Base-by-base conservation (phyloP, 35 echinoderm and acorn worm species). In the Ophiothrix spiculata region DNA sequence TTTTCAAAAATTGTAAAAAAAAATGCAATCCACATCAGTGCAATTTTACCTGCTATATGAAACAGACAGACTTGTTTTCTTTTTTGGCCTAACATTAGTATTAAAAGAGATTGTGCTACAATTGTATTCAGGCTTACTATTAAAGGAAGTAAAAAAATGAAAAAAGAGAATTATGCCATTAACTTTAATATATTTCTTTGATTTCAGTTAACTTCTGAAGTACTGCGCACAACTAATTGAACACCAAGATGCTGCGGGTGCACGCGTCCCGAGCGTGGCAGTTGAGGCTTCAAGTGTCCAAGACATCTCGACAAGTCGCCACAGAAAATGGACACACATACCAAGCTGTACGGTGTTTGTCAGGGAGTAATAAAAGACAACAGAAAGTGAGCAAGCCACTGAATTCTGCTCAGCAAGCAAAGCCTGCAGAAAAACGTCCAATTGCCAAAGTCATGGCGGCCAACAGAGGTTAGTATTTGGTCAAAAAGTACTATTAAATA, bases 391-490 rank as follows among this genome's bases (percentile, higher is more conserved):
- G 37, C 77, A 84, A 79, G 87, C 78, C 32, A 81, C 54, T 39
- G 75, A 82, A 25, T 80, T 69, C 75, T 74, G 83, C 1, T 86
- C 82, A 25, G 81, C 75, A 28, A 23, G 60, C 29, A 85, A 29
- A 14, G 38, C 56, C n/a, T 84, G 11, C 83, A 77, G 45, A 90
- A 17, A 89, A 75, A 29, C 40, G 56, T 31, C 56, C 56, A 77
- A 94, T 94, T 80, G 39, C 85, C 25, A 94, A 94, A 77, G 33
- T 94, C 19, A 90, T 94, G 92, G 92, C 89, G 13, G 91, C 92
- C 39, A 94, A 94, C 38, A 85, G 92, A 90, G 87, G 92, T 94
- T 36, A 83, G 91, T 16, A 84, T 17, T 14, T 60, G 0, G 6
- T 33, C 31, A n/a, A 4, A 29, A 6, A 79, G 15, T 33, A 21